Evolutionary conservation across 2,797 vertebrate genomes (phyloP).

Genomic region (Brachyrhaphis roseni): DNA sequence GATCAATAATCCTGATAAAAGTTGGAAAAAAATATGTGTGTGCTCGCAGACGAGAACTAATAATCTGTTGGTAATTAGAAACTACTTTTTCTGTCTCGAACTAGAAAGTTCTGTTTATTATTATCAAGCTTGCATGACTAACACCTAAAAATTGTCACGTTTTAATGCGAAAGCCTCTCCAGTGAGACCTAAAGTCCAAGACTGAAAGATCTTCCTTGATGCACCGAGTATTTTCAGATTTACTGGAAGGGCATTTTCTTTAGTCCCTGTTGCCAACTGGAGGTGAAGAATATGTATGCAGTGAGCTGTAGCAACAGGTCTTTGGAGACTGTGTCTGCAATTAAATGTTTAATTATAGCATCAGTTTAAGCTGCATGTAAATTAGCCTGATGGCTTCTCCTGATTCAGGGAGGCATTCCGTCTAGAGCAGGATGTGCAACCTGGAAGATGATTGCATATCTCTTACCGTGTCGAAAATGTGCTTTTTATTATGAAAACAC

Average conservation of each 20-base stretch:
- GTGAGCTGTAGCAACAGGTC: constrained; percentile 74
- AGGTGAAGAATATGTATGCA: constrained; percentile 22
- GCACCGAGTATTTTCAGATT: constrained; percentile 4
- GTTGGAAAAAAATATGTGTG: constrained; percentile 25
- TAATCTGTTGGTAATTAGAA: constrained; percentile 36
- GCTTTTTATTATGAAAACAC: background rate
- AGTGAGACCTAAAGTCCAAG: background rate
- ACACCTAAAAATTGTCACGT: background rate
- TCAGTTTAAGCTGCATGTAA: constrained; percentile 67
- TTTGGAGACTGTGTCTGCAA: constrained; percentile 53
- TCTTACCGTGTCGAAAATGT: background rate
- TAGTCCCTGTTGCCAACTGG: constrained; percentile 29
- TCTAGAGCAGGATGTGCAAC: background rate
- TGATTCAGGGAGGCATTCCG: background rate
- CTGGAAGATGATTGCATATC: background rate
- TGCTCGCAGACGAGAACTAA: constrained; percentile 23
- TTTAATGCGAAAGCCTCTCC: background rate
- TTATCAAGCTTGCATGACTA: background rate
- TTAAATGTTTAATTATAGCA: constrained; percentile 72
- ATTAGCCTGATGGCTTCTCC: constrained; percentile 27
- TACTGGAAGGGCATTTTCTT: constrained; percentile 35
- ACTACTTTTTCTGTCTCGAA: constrained; percentile 18
- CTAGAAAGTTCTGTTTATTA: background rate
- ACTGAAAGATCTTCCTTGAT: background rate
- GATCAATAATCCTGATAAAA: constrained; percentile 58